Conservation (phyloP, 1,140 invertebrate species). For the Scaptomyza hsui region DNA sequence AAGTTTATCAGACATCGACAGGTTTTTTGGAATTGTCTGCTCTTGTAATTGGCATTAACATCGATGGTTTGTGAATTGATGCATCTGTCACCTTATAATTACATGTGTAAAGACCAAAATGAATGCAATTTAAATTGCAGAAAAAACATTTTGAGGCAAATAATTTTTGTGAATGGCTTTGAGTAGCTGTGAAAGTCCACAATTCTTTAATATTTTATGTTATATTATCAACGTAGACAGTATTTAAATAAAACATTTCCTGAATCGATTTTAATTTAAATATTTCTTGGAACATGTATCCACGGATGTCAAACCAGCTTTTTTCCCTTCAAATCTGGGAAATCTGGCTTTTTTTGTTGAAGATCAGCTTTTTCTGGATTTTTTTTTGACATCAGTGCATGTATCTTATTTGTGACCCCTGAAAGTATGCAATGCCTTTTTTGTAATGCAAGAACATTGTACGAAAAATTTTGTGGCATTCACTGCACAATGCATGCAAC, state of each 20-base stretch:
- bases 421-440: not conserved
- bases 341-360: no score
- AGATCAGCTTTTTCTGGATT: no score
- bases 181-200: not conserved
- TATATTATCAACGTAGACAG: no score
- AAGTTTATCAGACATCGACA: slow-evolving; percentile 74
- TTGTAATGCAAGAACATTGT: no score
- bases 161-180: not conserved
- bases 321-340: no score
- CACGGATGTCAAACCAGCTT: no score
- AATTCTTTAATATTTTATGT: no score
- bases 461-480: not conserved
- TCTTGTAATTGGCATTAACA: slow-evolving; percentile 21
- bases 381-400: no score
- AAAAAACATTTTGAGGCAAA: not conserved
- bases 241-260: no score
- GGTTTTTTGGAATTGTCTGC: slow-evolving; percentile 51
- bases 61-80: not conserved
- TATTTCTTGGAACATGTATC: no score
- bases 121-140: not conserved
- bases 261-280: no score
- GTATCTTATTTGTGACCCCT: not conserved
- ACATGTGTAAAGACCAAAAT: not conserved
- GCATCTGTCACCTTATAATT: slow-evolving; percentile 3
- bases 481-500: not conserved